Base-by-base conservation (phyloP, 2,113 vertebrate species). In the Ictalurus furcatus region DNA sequence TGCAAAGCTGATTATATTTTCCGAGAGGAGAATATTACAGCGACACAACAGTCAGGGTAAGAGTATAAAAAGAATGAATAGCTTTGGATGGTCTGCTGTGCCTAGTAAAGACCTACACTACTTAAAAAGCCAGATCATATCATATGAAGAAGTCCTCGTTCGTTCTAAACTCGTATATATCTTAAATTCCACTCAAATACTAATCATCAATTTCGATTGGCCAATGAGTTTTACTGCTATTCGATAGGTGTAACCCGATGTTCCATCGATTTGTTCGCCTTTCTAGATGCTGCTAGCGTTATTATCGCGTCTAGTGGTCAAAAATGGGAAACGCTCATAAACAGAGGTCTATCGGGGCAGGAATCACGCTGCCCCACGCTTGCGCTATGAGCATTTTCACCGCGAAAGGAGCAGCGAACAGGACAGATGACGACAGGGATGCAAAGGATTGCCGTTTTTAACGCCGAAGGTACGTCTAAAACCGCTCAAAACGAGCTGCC, bases 1-100 rank as follows among this genome's bases (percentile, higher is more conserved):
- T 54, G 25, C 30, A 65, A 61, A 85, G 76, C 56, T 30, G 87
- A 56, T 23, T 90, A 85, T 82, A 73, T 63, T 65, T 83, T 59
- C 30, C 37, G 30, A 63, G 21, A 37, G 48, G 13, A 86, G 86
- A 54, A 74, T 28, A 81, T 83, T 61, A 82, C 19, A 3, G n/a
- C 2, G 7, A 59, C 37, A 52, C 59, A 23, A 13, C 16, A 28
- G 67, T 61, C 67, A 76, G 34, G 80, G 37, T 71, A 34, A 37
- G 34, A 63, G 30, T 23, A 52, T 76, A 40, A 63, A 88, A 23
- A 71, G 59, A 48, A 30, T 63, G 76, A 81, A 69, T 30, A 58
- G 73, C 54, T 56, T 76, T 78, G 67, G 63, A 81, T 11, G 52
- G n/a, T 71, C 44, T 82, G 40, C n/a, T 21, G 1, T 21, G 63